These are phyloP conservation scores for Anoplopoma fimbria DNA, from an alignment of 2,113 vertebrate genomes.

Conservation along the genomic window DNA sequence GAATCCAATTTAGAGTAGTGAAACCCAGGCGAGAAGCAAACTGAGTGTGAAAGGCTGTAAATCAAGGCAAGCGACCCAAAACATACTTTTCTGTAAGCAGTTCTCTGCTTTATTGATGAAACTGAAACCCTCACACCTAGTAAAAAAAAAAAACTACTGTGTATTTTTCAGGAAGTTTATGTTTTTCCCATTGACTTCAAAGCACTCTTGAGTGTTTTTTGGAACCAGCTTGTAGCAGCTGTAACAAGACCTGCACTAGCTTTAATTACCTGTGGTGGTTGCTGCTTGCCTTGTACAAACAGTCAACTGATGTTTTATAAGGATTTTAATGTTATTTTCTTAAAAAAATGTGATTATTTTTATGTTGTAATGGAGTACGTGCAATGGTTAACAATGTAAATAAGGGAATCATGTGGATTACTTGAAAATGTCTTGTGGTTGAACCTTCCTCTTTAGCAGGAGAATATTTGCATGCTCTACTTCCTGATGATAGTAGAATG, in stretches of 20 bases:
- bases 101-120: background rate
- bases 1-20: background rate
- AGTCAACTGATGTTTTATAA: slow-evolving; percentile 26
- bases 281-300: slow-evolving; percentile 28
- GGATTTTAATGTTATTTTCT: slow-evolving; percentile 34
- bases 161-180: background rate
- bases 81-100: background rate
- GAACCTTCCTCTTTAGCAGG: slow-evolving; percentile 78
- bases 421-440: slow-evolving; percentile 36
- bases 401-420: slow-evolving; percentile 4
- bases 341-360: background rate
- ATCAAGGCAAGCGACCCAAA: background rate
- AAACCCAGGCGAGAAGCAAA: slow-evolving; percentile 14
- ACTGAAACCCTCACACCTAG: background rate
- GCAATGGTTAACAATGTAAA: slow-evolving; percentile 47
- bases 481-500: slow-evolving; percentile 42
- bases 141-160: background rate
- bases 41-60: background rate
- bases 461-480: slow-evolving; percentile 50
- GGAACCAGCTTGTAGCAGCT: slow-evolving; percentile 8
- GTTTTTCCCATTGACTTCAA: background rate
- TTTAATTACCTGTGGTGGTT: slow-evolving; percentile 8
- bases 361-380: slow-evolving; percentile 16
- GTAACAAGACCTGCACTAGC: background rate
- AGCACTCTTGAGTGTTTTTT: background rate